These are phyloP conservation scores for Meriones unguiculatus DNA, from an alignment of 2,113 vertebrate genomes.

Conservation along the genomic window DNA sequence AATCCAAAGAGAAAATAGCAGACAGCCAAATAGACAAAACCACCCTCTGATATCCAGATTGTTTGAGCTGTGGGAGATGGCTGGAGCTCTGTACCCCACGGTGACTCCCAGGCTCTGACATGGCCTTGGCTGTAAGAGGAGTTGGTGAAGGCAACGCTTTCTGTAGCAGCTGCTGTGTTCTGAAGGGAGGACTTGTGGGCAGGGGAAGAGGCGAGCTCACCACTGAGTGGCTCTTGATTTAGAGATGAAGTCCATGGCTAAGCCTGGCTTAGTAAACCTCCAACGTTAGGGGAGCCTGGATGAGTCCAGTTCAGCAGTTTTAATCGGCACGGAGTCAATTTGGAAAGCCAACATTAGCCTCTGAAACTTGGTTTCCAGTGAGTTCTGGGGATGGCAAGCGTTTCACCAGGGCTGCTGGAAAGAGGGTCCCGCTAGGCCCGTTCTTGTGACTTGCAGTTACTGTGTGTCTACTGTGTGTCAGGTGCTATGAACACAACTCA, in stretches of 20 bases:
- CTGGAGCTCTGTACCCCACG: neutral
- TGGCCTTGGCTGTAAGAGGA: neutral
- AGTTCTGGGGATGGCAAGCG: rapidly evolving
- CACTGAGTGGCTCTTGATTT: neutral
- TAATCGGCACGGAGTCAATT: neutral
- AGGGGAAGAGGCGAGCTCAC: neutral
- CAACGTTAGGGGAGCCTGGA: neutral
- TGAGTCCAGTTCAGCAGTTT: neutral
- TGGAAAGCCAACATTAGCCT: neutral
- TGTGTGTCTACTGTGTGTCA: neutral
- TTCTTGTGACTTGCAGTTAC: neutral
- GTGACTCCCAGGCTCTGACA: rapidly evolving
- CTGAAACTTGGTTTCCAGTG: neutral
- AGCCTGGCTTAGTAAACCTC: neutral
- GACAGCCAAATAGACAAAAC: neutral
- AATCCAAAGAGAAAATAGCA: neutral
- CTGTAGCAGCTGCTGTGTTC: rapidly evolving
- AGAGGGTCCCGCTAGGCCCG: too few relatives aligned
- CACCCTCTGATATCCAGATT: neutral
- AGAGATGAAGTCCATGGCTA: neutral
- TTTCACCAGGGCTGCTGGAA: neutral
- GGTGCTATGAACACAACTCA: neutral
- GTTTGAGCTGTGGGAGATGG: neutral
- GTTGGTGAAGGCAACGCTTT: neutral
- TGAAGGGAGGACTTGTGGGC: neutral